Evolutionary conservation across 2,113 vertebrate genomes (phyloP).

Genomic region (Epinephelus cyanopodus): DNA sequence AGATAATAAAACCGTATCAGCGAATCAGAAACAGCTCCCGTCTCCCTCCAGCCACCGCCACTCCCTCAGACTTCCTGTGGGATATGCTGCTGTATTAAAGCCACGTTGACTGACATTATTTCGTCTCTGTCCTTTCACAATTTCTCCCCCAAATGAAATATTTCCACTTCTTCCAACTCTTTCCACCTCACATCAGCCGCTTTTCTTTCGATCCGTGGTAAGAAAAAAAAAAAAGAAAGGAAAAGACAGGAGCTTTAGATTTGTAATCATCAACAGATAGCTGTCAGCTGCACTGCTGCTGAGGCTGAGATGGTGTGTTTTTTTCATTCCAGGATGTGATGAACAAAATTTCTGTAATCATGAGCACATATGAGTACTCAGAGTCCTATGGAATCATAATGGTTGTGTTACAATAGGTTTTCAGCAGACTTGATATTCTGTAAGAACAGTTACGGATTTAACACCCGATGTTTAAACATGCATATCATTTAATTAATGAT

Average conservation of each 20-base stretch:
- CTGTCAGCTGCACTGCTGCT: not conserved
- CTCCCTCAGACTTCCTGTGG: conserved; percentile 43
- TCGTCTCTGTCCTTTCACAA: conserved; percentile 64
- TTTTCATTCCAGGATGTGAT: conserved; percentile 4
- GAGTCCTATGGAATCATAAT: not conserved
- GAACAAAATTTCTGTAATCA: conserved; percentile 4
- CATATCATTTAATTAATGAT: not conserved
- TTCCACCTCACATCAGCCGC: not conserved
- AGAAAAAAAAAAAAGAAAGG: not conserved
- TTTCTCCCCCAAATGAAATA: conserved; percentile 71
- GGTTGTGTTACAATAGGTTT: not conserved
- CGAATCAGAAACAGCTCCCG: conserved; percentile 73
- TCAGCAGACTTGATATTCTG: not conserved
- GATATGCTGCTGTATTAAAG: conserved; percentile 71
- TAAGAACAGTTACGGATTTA: not conserved
- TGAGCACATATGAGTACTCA: conserved; percentile 3
- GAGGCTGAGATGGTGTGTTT: not conserved
- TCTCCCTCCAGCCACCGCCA: conserved; percentile 8
- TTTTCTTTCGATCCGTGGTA: conserved; percentile 2
- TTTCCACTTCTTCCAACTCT: conserved; percentile 43
- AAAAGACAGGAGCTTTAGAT: conserved; percentile 8
- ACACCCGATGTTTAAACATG: not conserved
- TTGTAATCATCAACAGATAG: conserved; percentile 14
- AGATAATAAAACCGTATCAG: conserved; percentile 85
- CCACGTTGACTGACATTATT: conserved; percentile 69